Conservation (phyloP, 2,113 vertebrate genomes). For the Symphodus melops region DNA sequence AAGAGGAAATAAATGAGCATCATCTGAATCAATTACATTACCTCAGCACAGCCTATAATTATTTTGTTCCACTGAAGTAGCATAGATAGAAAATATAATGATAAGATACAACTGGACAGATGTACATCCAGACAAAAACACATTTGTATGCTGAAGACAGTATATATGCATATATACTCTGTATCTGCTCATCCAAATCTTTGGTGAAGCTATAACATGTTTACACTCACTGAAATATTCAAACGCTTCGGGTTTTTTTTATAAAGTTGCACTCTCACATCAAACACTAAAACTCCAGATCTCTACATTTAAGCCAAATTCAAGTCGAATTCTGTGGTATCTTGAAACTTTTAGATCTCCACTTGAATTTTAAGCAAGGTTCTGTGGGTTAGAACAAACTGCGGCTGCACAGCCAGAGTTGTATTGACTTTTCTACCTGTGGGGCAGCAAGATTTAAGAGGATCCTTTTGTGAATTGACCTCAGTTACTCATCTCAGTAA, state of each 20-base stretch:
- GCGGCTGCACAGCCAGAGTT: neutral
- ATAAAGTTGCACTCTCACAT: neutral
- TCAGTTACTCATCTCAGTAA: neutral
- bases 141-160: neutral
- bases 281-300: slow-evolving; percentile 23
- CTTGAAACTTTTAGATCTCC: slow-evolving; percentile 8
- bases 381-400: neutral
- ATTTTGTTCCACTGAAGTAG: neutral
- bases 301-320: neutral
- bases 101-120: neutral
- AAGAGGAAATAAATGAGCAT: neutral
- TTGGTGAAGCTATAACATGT: slow-evolving; percentile 8
- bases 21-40: neutral
- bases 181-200: neutral
- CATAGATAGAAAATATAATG: neutral
- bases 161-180: neutral
- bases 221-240: slow-evolving; percentile 27
- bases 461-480: neutral
- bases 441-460: neutral
- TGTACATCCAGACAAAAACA: neutral
- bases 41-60: neutral
- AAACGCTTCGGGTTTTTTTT: neutral
- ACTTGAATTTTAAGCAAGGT: slow-evolving; percentile 5
- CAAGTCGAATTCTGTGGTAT: slow-evolving; percentile 4
- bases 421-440: neutral